Evolutionary conservation across 2,888 invertebrate species (phyloP), one percentile per base, ranked within the genome.

Genomic region (Sinopyrophorus schimmeli): DNA sequence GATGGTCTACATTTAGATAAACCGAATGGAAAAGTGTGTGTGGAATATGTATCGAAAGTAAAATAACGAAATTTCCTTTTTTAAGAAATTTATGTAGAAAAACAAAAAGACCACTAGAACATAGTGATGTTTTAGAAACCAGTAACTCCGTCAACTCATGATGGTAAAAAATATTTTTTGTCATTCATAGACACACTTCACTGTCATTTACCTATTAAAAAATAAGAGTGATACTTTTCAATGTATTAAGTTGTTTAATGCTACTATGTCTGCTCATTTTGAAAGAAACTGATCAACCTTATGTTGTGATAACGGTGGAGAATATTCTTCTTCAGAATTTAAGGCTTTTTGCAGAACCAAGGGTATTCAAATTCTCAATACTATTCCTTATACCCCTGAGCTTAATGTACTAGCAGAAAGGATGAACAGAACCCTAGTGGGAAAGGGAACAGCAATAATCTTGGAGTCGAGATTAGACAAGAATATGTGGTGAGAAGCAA

Each of bases 401-500:
- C n/a, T 51, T 9, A 51, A 51, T 21, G 51, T 47, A 35, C 30
- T 26, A 6, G 47, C 50, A 5, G 28, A 40, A 26, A 46, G 44
- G 14, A 21, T 50, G n/a, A 50, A 50, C 20, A 23, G 38, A 10
- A 50, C 46, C 5, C 23, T 50, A 4, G 7, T 50, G 3, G 50
- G 40, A 21, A 50, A 47, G 26, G 39, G 17, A 14, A 15, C 47
- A 30, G 47, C 47, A 14, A 47, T 51, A 37, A 11, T 51, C 7
- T 17, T 38, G 28, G 24, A 50, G 5, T 46, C 50, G 15, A 46
- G 63, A 11, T 31, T 68, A 2, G 41, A 47, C 6, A 69, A 71
- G 50, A 5, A 2, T 2, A 67, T 71, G 37, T 71, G 68, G 69
- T 63, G 64, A 24, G 67, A 68, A 47, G 69, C 68, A 20, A 30